Conservation (phyloP, 2,888 invertebrate genomes). For the Drosophila quasianomalipes region DNA sequence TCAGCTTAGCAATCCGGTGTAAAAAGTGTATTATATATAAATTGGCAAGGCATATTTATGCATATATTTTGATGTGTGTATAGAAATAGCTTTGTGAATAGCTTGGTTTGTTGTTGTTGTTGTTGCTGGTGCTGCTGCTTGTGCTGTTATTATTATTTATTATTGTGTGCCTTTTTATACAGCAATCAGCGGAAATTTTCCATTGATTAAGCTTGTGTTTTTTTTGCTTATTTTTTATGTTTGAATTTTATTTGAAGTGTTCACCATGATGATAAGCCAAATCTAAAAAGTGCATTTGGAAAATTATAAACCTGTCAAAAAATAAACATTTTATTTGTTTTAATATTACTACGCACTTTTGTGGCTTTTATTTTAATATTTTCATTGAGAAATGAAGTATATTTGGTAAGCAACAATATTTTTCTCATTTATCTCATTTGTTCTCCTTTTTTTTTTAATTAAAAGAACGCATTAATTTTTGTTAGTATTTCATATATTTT, state of each 20-base stretch:
- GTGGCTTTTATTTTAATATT: not conserved
- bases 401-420: constrained; percentile 3
- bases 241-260: not conserved
- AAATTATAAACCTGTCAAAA: not conserved
- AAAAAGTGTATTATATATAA: constrained; percentile 8
- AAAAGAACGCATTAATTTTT: constrained; percentile 10
- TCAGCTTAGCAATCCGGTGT: constrained; percentile 30
- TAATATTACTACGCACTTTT: not conserved
- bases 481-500: constrained; percentile 70
- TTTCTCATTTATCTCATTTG: not conserved
- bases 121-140: constrained; percentile 10
- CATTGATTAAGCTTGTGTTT: constrained; percentile 49
- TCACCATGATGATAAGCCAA: not conserved
- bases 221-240: not conserved
- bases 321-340: not conserved
- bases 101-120: constrained; percentile 10
- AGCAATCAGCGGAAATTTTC: constrained; percentile 62
- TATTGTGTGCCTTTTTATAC: constrained; percentile 13
- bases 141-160: constrained; percentile 33
- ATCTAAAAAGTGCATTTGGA: not conserved
- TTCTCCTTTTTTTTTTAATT: not conserved
- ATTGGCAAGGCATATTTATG: not conserved
- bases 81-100: constrained; percentile 48
- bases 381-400: not conserved
- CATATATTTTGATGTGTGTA: constrained; percentile 6